Conservation (phyloP, 2,113 vertebrate species). For the Erythrocebus patas region DNA sequence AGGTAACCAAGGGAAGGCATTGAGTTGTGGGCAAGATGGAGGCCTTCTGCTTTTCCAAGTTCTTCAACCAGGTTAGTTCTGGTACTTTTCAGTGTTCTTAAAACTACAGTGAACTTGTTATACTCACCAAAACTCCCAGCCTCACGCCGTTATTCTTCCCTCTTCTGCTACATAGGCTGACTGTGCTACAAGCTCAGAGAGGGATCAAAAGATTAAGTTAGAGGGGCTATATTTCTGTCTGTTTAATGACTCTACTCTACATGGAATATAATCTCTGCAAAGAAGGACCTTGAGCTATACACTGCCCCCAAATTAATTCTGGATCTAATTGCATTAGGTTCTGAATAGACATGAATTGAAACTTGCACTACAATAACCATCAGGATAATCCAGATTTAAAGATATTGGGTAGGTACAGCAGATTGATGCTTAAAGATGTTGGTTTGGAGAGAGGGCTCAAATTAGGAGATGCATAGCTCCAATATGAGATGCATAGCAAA, state of each 20-base stretch:
- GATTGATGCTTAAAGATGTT: constrained; percentile 48
- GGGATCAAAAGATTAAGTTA: background rate
- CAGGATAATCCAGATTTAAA: constrained; percentile 72
- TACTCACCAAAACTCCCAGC: background rate
- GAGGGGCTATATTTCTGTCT: background rate
- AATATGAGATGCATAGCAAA: constrained; percentile 36
- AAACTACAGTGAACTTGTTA: background rate
- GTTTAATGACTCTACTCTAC: rapidly evolving
- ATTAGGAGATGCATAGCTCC: constrained; percentile 46
- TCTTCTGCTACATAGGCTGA: background rate
- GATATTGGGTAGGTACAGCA: constrained; percentile 64
- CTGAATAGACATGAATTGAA: constrained; percentile 72
- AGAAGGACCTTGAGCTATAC: background rate
- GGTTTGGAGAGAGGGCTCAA: constrained; percentile 59
- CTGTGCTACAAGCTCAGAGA: background rate
- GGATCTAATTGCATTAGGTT: constrained; percentile 72
- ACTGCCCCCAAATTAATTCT: constrained; percentile 47
- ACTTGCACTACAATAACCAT: constrained; percentile 58
- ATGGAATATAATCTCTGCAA: background rate
- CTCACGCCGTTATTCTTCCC: background rate
- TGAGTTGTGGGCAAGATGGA: constrained; percentile 74
- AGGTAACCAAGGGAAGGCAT: constrained; percentile 82
- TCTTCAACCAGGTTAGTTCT: constrained; percentile 57
- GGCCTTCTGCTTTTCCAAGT: constrained; percentile 61
- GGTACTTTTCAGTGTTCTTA: background rate